Conservation (phyloP, 2,888 invertebrate genomes). For the Autographa gamma region DNA sequence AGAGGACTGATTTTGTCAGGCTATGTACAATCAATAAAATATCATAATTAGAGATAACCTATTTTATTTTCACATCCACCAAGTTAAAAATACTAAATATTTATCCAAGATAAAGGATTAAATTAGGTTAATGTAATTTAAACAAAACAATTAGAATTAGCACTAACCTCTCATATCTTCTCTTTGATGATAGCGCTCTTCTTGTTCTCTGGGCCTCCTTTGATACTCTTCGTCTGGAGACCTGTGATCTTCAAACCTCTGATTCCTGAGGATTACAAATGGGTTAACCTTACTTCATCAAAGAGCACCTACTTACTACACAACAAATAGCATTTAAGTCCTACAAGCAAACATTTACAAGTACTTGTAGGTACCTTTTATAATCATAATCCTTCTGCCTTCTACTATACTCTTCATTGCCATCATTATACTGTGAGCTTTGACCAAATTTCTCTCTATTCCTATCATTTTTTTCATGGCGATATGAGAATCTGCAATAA, state of each 20-base stretch:
- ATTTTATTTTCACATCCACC: too few relatives aligned
- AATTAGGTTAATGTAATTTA: too few relatives aligned
- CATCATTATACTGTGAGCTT: slow-evolving; percentile 65
- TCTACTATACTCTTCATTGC: slow-evolving; percentile 70
- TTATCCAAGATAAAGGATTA: too few relatives aligned
- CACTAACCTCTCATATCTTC: slow-evolving; percentile 76
- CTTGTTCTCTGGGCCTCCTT: slow-evolving; percentile 73
- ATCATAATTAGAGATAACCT: too few relatives aligned
- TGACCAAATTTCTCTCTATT: slow-evolving; percentile 73
- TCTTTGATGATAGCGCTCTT: slow-evolving; percentile 67
- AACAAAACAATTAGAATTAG: too few relatives aligned
- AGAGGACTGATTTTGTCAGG: too few relatives aligned
- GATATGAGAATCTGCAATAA: slow-evolving; percentile 75
- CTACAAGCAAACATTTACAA: slow-evolving; percentile 44
- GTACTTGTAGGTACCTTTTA: slow-evolving; percentile 73
- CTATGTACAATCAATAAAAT: too few relatives aligned
- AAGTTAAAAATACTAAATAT: too few relatives aligned
- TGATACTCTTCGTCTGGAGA: slow-evolving; percentile 71
- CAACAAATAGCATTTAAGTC: slow-evolving; percentile 20
- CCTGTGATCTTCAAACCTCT: slow-evolving; percentile 73
- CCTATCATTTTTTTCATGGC: slow-evolving; percentile 74
- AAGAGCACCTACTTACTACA: background rate
- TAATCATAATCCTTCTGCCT: slow-evolving; percentile 75
- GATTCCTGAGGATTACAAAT: slow-evolving; percentile 61
- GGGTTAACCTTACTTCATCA: background rate